Evolutionary conservation across 1,140 invertebrate genomes (phyloP).

Genomic region (Idris sp.): DNA sequence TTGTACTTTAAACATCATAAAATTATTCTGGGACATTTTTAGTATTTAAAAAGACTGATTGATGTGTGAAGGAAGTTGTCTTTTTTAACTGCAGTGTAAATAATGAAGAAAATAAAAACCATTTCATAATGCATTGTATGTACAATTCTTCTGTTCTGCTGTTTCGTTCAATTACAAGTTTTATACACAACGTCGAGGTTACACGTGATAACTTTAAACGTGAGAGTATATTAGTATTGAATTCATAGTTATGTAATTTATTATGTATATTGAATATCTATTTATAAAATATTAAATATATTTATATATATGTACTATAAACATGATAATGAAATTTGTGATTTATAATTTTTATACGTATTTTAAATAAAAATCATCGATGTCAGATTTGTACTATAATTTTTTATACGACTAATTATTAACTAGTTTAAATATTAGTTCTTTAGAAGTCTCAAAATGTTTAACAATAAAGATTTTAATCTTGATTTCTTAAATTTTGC

Average conservation of each 20-base stretch:
- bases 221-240: slow-evolving; percentile 22
- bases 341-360: slow-evolving; percentile 19
- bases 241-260: slow-evolving; percentile 30
- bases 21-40: slow-evolving; percentile 31
- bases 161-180: slow-evolving; percentile 22
- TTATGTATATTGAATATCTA: slow-evolving; percentile 23
- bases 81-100: slow-evolving; percentile 36
- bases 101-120: slow-evolving; percentile 24
- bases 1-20: slow-evolving; percentile 21
- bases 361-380: slow-evolving; percentile 7
- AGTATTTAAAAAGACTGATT: slow-evolving; percentile 43
- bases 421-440: slow-evolving; percentile 20
- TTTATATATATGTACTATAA: no score
- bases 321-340: no score
- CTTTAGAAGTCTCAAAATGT: slow-evolving; percentile 25
- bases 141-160: slow-evolving; percentile 2
- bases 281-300: slow-evolving; percentile 23
- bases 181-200: slow-evolving; percentile 12
- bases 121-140: slow-evolving; percentile 30
- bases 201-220: slow-evolving; percentile 19
- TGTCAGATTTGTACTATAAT: slow-evolving; percentile 14
- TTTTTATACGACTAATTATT: slow-evolving; percentile 5
- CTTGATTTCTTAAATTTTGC: no score
- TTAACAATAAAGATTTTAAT: no score
- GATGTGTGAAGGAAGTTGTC: slow-evolving; percentile 26